Percentiles rank a stretch among this genome's conserved stretches.
Evolutionary conservation across 2,797 vertebrate species (phyloP).

Genomic region (Microchirus variegatus): DNA sequence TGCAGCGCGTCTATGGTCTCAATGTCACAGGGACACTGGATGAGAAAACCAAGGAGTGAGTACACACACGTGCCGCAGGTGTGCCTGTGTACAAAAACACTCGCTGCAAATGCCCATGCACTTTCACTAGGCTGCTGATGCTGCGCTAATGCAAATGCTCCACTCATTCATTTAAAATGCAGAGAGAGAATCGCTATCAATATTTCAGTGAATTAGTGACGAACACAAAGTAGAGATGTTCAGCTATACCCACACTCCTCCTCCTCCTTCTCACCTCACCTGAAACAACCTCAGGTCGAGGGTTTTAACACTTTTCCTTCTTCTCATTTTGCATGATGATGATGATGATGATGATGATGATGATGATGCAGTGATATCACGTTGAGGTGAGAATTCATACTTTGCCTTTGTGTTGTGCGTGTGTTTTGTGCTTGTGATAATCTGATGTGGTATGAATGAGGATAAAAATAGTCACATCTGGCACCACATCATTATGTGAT

Average conservation of each 20-base stretch:
- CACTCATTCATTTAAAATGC: constrained; percentile 27
- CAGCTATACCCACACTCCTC: constrained; percentile 25
- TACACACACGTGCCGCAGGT: constrained; percentile 51
- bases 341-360: constrained; percentile 73
- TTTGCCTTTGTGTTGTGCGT: constrained; percentile 51
- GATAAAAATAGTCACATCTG: background rate
- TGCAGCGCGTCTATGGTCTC: constrained; percentile 98
- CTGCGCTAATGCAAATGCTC: constrained; percentile 28
- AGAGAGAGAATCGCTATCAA: constrained; percentile 24
- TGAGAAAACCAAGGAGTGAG: constrained; percentile 95
- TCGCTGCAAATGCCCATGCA: constrained; percentile 8
- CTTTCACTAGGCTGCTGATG: constrained; percentile 11
- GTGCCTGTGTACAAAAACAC: background rate
- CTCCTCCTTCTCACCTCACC: constrained; percentile 27
- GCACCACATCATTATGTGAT: background rate
- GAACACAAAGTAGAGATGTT: constrained; percentile 48
- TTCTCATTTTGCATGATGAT: constrained; percentile 78
- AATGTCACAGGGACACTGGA: constrained; percentile 97
- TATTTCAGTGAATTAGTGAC: constrained; percentile 38
- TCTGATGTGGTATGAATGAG: constrained; percentile 50
- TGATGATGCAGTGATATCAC: constrained; percentile 80
- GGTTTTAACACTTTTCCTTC: constrained; percentile 71
- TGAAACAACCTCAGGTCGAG: constrained; percentile 32
- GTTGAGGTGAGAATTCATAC: constrained; percentile 75
- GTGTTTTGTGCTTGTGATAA: constrained; percentile 42